These are phyloP conservation scores for Heliconius hermathena DNA, from an alignment of 1,140 invertebrate species.

Conservation along the genomic window DNA sequence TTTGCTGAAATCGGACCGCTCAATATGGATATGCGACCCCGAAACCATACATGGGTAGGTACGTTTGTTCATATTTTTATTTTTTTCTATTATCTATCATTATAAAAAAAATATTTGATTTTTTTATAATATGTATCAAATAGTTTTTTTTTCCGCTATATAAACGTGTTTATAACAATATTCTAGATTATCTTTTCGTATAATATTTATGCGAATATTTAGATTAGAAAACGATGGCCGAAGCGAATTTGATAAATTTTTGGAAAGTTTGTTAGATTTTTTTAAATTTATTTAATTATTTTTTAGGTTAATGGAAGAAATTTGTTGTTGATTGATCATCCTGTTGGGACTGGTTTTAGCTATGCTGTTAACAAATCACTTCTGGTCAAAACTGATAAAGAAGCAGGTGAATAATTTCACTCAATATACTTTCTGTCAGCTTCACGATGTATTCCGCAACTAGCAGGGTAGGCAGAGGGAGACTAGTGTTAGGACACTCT, in stretches of 20 bases:
- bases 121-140: neutral
- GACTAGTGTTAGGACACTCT: too few relatives aligned
- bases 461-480: too few relatives aligned
- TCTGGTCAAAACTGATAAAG: slow-evolving; percentile 82
- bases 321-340: slow-evolving; percentile 87
- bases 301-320: slow-evolving; percentile 84
- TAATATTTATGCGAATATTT: too few relatives aligned
- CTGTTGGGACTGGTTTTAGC: slow-evolving; percentile 87
- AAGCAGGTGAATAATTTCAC: slow-evolving; percentile 82
- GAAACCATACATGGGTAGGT: slow-evolving; percentile 76
- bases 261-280: neutral
- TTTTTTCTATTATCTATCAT: neutral
- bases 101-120: neutral
- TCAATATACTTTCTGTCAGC: neutral
- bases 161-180: neutral
- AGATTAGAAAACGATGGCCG: neutral
- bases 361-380: slow-evolving; percentile 82
- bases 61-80: slow-evolving; percentile 20
- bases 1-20: slow-evolving; percentile 72
- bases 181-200: neutral
- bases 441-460: too few relatives aligned
- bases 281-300: neutral
- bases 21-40: slow-evolving; percentile 63
- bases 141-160: neutral
- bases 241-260: neutral